Base-by-base conservation (phyloP, 2,113 vertebrate species). In the Albula goreensis region DNA sequence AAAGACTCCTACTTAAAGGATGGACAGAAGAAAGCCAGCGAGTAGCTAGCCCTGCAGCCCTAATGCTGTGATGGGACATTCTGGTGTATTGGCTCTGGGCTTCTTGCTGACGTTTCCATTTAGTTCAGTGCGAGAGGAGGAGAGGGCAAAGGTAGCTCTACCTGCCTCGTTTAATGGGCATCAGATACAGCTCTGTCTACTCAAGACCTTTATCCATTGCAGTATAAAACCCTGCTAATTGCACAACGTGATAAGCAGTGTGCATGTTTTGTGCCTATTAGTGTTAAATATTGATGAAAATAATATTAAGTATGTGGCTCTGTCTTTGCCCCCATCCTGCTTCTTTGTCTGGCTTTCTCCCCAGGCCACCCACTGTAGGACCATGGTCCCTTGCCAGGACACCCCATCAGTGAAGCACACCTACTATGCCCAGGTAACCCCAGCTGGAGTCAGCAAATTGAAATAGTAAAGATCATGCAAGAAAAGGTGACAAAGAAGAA, bases 301-400 rank as follows among this genome's bases (percentile, higher is more conserved):
- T 41, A 41, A 41, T 41, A 41, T 41, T 41, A 41, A 41, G 31
- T n/a, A 77, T 9, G 22, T 48, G 31, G 12, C 77, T 41, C 8
- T 11, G 8, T 48, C 4, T 12, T 10, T 83, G 13, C 19, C 41
- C 41, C 13, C 74, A 41, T 41, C 15, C 25, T 52, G 19, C 17
- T 56, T n/a, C n/a, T 10, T n/a, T 50, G 50, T 50, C 49, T 66
- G 10, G 41, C 50, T 82, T 63, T 15, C 48, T 50, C 66, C 89
- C 84, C 78, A 99, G 98, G 96, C 98, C 86, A 96, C 92, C 88
- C 98, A 99, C 92, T 99, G 98, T 94, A 96, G 98, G 94, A 96
- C 97, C 41, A 94, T 99, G 93, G 77, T 99, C 78, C 98, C 98
- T 7, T 98, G 98, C 88, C 98, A 99, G 93, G 98, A 99, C 90